Evolutionary conservation across 2,797 vertebrate species (phyloP).

Genomic region (Jordanella pulchra): DNA sequence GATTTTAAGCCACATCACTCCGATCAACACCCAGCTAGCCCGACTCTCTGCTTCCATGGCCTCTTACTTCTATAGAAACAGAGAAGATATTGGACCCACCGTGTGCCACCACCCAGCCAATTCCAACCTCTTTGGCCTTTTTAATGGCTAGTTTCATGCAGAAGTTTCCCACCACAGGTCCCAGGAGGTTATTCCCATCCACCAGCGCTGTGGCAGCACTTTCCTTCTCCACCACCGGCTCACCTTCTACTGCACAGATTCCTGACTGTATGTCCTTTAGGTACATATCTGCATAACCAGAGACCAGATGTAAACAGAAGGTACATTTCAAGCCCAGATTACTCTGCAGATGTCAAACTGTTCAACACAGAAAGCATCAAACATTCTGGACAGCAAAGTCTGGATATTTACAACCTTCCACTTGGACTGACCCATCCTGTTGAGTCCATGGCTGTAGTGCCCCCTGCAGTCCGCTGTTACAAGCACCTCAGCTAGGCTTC

Average conservation of each 20-base stretch:
- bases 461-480: constrained; percentile 81
- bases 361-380: neutral
- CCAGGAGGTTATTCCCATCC: constrained; percentile 79
- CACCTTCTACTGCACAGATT: constrained; percentile 78
- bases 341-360: neutral
- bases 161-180: constrained; percentile 83
- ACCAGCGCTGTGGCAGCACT: constrained; percentile 78
- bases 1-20: no score
- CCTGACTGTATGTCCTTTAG: constrained; percentile 75
- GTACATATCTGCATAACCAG: constrained; percentile 74
- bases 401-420: neutral
- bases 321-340: neutral
- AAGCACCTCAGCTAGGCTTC: constrained; percentile 78
- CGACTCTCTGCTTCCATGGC: neutral
- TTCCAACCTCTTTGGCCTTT: constrained; percentile 77
- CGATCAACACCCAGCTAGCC: no score
- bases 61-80: neutral
- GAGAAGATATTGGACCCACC: constrained; percentile 57
- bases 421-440: constrained; percentile 76
- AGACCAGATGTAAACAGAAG: neutral
- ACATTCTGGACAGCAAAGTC: neutral
- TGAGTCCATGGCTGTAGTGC: constrained; percentile 84
- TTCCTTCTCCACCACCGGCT: constrained; percentile 76
- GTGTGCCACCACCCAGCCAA: constrained; percentile 82
- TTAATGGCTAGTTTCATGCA: constrained; percentile 81